phyloP scores from a whole-genome alignment of 1,140 invertebrate species.

The Pseudomyrmex concolor region DNA sequence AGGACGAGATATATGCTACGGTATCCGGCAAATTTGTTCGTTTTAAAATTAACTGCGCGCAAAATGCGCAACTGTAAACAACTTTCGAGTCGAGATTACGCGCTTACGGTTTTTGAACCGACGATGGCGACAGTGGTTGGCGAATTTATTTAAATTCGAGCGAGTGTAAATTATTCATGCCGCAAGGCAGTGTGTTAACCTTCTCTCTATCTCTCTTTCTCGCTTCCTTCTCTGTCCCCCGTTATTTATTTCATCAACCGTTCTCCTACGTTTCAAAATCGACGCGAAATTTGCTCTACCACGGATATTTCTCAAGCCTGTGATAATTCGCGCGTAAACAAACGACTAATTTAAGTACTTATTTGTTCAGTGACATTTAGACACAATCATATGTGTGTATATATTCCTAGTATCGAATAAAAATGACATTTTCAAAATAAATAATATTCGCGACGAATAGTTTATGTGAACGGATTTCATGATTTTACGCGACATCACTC shows the following conservation, averaged over 20 bases:
- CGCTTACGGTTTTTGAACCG: slow-evolving; percentile 40
- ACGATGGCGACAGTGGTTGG: background rate
- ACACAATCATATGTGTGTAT: background rate
- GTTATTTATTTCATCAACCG: slow-evolving; percentile 40
- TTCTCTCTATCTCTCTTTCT: slow-evolving; percentile 34
- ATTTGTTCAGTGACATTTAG: slow-evolving; percentile 6
- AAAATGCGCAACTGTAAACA: slow-evolving; percentile 65
- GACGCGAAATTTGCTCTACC: slow-evolving; percentile 1
- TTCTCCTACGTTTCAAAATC: background rate
- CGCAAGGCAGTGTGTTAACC: slow-evolving; percentile 60
- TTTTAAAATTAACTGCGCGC: slow-evolving; percentile 57
- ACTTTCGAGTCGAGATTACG: slow-evolving; percentile 69
- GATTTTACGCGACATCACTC: no score
- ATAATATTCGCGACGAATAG: background rate
- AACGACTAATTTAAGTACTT: slow-evolving; percentile 2
- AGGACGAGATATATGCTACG: background rate
- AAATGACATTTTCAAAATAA: background rate
- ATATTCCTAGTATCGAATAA: slow-evolving; percentile 9
- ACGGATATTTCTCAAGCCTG: slow-evolving; percentile 3
- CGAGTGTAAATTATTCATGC: slow-evolving; percentile 76
- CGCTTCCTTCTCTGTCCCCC: slow-evolving; percentile 1
- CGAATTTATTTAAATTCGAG: slow-evolving; percentile 75
- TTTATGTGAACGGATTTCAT: no score
- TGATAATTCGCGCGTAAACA: slow-evolving; percentile 28
- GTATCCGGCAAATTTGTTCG: slow-evolving; percentile 43